These are phyloP conservation scores for Actias luna DNA, from an alignment of 2,888 invertebrate genomes.

Conservation along the genomic window DNA sequence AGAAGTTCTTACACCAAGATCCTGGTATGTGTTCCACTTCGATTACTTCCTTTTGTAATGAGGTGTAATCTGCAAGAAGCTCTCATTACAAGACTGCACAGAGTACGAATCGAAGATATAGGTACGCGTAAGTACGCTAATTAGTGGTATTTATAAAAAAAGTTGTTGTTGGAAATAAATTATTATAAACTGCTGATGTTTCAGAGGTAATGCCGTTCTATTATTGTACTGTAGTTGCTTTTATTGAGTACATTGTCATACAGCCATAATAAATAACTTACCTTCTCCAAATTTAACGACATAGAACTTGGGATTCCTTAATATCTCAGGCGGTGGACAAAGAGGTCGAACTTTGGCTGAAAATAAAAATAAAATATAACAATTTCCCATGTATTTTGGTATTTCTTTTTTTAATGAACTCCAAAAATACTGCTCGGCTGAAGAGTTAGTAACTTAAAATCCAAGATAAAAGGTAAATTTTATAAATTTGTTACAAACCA, in stretches of 20 bases:
- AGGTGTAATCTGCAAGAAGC: constrained; percentile 41
- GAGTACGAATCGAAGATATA: no score
- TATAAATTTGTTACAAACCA: no score
- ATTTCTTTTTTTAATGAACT: background rate
- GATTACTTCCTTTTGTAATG: constrained; percentile 52
- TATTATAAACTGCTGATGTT: no score
- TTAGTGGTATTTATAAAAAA: no score
- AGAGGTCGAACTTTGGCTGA: constrained; percentile 48
- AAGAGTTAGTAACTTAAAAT: no score
- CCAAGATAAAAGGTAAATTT: no score
- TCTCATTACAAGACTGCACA: background rate
- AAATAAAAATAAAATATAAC: constrained; percentile 20
- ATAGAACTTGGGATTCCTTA: constrained; percentile 58
- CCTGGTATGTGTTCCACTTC: constrained; percentile 53
- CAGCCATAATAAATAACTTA: constrained; percentile 22
- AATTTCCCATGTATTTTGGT: background rate
- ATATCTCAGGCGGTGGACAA: constrained; percentile 55
- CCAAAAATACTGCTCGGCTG: background rate
- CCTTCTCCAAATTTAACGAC: constrained; percentile 59
- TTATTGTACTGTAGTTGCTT: no score
- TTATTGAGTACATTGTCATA: no score
- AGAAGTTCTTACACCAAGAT: constrained; percentile 56
- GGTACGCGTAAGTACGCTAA: no score
- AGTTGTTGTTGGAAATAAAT: no score
- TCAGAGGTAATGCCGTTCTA: no score